Evolutionary conservation across 2,888 invertebrate species (phyloP).

Genomic region (Aphidius colemani): DNA sequence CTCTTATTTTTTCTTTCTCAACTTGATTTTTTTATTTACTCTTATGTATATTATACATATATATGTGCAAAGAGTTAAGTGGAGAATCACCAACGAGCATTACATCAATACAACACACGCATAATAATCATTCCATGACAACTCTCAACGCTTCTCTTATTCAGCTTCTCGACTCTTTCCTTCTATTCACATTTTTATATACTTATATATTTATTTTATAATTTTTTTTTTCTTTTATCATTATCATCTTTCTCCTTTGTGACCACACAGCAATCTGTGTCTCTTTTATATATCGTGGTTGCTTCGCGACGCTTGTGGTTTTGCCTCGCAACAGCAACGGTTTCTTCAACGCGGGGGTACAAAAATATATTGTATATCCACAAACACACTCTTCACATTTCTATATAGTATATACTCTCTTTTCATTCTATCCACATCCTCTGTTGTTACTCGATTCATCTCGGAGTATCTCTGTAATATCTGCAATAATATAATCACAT

Average conservation of each 20-base stretch:
- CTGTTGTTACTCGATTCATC: neutral
- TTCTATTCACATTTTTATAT: conserved; percentile 23
- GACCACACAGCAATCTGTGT: conserved; percentile 24
- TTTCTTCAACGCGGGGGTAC: conserved; percentile 32
- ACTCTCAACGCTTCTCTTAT: conserved; percentile 20
- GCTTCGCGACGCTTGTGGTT: conserved; percentile 35
- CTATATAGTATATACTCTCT: conserved; percentile 4
- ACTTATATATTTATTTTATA: conserved; percentile 26
- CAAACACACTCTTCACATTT: conserved; percentile 2
- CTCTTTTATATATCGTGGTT: conserved; percentile 29
- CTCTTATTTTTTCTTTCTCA: conserved; percentile 21
- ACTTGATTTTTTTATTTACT: conserved; percentile 7
- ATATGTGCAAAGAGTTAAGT: neutral
- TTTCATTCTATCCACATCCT: conserved; percentile 4
- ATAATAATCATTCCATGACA: conserved; percentile 9
- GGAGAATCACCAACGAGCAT: neutral
- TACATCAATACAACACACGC: neutral
- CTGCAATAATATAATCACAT: too few species aligned
- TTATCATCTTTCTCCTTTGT: conserved; percentile 33
- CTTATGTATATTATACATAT: neutral
- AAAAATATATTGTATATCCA: neutral
- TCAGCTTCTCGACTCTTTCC: conserved; percentile 21
- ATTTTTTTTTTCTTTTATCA: conserved; percentile 27
- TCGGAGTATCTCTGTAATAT: neutral
- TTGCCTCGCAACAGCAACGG: conserved; percentile 45